phyloP scores from a whole-genome alignment of 2,888 invertebrate species.

The Limnephilus rhombicus region DNA sequence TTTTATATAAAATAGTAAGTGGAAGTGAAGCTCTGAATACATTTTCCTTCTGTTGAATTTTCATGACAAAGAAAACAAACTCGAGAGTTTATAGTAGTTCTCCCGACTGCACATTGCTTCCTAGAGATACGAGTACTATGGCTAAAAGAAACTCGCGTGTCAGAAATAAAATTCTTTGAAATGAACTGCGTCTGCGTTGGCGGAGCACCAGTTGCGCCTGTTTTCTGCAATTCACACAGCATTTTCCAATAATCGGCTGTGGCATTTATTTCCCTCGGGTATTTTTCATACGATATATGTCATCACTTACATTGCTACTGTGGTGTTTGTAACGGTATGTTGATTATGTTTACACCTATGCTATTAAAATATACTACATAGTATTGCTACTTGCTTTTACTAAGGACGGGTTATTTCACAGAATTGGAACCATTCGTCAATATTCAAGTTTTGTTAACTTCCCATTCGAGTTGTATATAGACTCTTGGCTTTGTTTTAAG shows the following conservation, averaged over 20 bases:
- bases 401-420: no score
- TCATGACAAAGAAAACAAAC: background rate
- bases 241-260: background rate
- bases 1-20: background rate
- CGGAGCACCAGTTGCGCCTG: background rate
- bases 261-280: background rate
- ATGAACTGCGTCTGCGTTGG: background rate
- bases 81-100: background rate
- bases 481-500: no score
- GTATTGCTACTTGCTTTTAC: no score
- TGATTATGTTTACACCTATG: background rate
- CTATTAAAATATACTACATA: background rate
- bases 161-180: background rate
- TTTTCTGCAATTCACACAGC: background rate
- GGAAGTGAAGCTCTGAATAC: background rate
- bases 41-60: background rate
- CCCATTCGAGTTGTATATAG: no score
- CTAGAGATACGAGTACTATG: background rate
- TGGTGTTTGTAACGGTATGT: background rate
- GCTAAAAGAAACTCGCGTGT: background rate
- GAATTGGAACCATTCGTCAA: no score
- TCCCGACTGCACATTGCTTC: background rate
- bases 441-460: no score
- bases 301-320: background rate
- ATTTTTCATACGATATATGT: background rate